phyloP scores from a whole-genome alignment of 2,888 invertebrate species.

The Augochlorella aurata region DNA sequence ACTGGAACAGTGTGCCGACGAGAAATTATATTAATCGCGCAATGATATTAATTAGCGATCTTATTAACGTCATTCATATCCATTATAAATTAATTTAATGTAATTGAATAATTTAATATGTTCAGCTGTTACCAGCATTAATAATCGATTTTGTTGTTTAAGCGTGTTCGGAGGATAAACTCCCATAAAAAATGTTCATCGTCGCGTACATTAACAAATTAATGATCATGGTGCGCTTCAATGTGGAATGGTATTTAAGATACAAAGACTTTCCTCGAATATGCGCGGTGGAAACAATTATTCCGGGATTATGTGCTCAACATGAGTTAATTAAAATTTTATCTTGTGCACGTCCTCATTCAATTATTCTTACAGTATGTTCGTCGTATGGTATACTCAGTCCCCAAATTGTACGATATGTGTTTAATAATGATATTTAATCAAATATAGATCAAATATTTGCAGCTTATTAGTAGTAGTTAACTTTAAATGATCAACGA shows the following conservation, averaged over 20 bases:
- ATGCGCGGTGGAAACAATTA: background rate
- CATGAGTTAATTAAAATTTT: background rate
- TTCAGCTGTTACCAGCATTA: conserved; percentile 1
- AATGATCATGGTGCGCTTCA: background rate
- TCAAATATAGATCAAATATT: background rate
- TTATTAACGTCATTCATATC: conserved; percentile 24
- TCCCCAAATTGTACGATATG: background rate
- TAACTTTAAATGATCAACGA: too few species aligned
- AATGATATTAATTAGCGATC: background rate
- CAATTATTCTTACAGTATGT: background rate
- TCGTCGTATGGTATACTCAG: background rate
- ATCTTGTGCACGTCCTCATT: background rate
- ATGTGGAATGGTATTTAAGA: background rate
- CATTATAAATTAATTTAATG: conserved; percentile 12
- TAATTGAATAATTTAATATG: conserved; percentile 13
- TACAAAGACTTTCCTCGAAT: background rate
- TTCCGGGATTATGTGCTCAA: background rate
- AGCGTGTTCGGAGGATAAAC: background rate
- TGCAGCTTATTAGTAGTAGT: background rate
- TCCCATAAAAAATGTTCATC: background rate
- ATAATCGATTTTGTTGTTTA: background rate
- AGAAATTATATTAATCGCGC: background rate
- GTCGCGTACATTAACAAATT: background rate
- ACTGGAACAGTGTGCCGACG: background rate
- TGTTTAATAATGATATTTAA: background rate